These are phyloP conservation scores for Hymenopus coronatus DNA, from an alignment of 2,888 invertebrate species.

Conservation along the genomic window DNA sequence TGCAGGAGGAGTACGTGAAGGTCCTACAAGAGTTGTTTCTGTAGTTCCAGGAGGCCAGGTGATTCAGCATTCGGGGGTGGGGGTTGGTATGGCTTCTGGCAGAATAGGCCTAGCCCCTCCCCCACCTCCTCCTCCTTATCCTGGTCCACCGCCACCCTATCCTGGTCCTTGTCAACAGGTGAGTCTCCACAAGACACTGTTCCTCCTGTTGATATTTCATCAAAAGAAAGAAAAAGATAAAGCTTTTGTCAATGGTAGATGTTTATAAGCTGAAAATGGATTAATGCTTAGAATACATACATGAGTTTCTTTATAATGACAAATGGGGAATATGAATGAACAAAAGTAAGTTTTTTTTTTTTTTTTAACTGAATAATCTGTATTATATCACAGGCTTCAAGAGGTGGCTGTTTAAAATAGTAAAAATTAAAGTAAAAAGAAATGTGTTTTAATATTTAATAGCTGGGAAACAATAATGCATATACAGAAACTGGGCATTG, in stretches of 20 bases:
- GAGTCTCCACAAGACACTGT: conserved; percentile 33
- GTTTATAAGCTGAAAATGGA: background rate
- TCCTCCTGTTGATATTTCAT: conserved; percentile 30
- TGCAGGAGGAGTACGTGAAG: conserved; percentile 8
- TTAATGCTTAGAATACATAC: no score
- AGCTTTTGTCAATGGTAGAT: background rate
- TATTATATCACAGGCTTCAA: no score
- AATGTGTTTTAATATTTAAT: no score
- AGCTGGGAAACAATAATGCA: no score
- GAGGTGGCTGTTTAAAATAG: no score
- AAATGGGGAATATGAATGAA: no score
- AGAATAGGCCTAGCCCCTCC: conserved; percentile 45
- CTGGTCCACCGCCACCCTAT: conserved; percentile 68
- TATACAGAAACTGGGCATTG: no score
- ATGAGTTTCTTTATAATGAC: no score
- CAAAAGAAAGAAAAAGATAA: background rate
- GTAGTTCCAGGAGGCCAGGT: conserved; percentile 11
- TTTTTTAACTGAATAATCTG: no score
- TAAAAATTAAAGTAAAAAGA: no score
- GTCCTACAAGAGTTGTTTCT: conserved; percentile 18
- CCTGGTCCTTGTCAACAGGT: conserved; percentile 50
- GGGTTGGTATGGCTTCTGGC: conserved; percentile 15
- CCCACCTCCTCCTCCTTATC: conserved; percentile 71
- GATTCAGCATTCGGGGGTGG: conserved; percentile 24
- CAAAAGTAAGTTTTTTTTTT: no score